These are phyloP conservation scores for Nothobranchius furzeri DNA, from an alignment of 2,113 vertebrate species.

Conservation along the genomic window DNA sequence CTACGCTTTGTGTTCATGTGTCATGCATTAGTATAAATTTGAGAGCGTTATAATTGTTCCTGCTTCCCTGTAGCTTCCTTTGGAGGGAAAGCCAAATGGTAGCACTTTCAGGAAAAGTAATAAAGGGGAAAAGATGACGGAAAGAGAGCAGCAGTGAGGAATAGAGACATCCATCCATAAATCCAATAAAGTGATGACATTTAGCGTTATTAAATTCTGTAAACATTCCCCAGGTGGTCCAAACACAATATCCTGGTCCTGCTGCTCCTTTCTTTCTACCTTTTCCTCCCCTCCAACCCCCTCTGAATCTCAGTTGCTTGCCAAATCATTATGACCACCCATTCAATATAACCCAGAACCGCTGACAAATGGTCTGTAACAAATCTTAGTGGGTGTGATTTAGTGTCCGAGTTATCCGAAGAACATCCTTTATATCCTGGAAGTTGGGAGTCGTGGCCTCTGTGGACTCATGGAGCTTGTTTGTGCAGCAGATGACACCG, in stretches of 20 bases:
- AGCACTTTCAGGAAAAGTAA: background rate
- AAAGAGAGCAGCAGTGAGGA: conserved; percentile 17
- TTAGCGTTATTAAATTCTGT: conserved; percentile 74
- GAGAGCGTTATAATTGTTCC: background rate
- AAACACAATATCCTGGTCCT: conserved; percentile 57
- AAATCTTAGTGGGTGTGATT: background rate
- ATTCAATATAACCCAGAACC: background rate
- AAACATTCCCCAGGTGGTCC: conserved; percentile 71
- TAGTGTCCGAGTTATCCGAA: background rate
- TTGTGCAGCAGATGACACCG: no score
- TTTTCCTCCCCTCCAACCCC: background rate
- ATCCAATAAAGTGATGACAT: conserved; percentile 78
- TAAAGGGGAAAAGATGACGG: conserved; percentile 8
- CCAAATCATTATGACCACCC: conserved; percentile 2
- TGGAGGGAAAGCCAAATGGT: background rate
- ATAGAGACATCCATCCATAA: conserved; percentile 58
- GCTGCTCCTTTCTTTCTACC: conserved; percentile 2
- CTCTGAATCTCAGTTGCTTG: background rate
- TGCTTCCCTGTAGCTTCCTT: background rate
- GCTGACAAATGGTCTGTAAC: background rate
- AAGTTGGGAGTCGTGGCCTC: background rate
- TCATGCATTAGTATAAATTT: background rate
- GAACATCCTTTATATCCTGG: background rate
- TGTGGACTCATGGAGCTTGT: no score
- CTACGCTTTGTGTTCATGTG: no score